Percentiles rank a stretch among this genome's conserved stretches.
These are phyloP conservation scores for Cryptops parisi DNA, from an alignment of 2,888 invertebrate genomes.

Conservation along the genomic window DNA sequence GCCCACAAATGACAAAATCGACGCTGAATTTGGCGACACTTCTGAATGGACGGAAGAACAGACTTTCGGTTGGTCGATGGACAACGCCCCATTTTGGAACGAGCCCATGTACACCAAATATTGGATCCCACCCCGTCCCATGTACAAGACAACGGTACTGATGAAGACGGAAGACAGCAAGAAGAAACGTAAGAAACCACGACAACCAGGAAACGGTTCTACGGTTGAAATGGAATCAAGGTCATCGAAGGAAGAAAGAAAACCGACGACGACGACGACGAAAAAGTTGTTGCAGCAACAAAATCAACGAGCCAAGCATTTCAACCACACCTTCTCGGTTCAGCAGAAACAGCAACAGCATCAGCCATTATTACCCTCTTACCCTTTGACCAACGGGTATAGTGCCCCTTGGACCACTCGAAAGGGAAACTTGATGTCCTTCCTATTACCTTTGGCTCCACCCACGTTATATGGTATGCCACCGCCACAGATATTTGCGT, in stretches of 20 bases:
- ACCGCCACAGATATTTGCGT: no score
- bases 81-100: neutral
- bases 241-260: neutral
- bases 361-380: no score
- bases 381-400: no score
- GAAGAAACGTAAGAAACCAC: neutral
- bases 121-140: neutral
- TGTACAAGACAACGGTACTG: neutral
- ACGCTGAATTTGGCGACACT: neutral
- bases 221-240: neutral
- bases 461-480: no score
- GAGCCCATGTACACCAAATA: neutral
- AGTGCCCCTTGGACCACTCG: no score
- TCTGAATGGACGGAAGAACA: neutral
- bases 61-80: neutral
- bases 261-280: no score
- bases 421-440: no score
- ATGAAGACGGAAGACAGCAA: neutral
- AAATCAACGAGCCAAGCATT: no score
- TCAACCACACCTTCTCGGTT: no score
- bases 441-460: no score
- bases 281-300: no score
- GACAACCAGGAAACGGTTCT: neutral
- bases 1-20: neutral
- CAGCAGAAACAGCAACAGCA: no score